These are phyloP conservation scores for Lochmaea crataegi DNA, from an alignment of 2,888 invertebrate genomes.

Conservation along the genomic window DNA sequence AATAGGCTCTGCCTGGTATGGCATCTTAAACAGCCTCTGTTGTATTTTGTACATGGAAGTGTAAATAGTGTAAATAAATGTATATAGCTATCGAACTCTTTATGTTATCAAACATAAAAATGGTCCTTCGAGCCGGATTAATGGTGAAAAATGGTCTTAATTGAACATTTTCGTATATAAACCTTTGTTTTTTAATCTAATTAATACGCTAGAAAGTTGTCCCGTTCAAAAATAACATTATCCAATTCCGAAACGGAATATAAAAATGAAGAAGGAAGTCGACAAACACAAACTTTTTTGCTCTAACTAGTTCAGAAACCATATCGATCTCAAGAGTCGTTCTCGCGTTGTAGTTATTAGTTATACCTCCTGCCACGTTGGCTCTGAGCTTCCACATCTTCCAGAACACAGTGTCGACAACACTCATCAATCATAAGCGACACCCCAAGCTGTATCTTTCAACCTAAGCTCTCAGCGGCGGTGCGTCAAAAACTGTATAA, in stretches of 20 bases:
- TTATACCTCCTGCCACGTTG: conserved; percentile 61
- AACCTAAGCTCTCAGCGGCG: conserved; percentile 43
- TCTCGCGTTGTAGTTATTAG: conserved; percentile 61
- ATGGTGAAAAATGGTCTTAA: too few relatives aligned
- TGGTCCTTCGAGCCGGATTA: too few relatives aligned
- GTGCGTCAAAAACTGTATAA: conserved; percentile 5
- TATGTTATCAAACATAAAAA: too few relatives aligned
- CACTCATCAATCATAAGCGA: conserved; percentile 63
- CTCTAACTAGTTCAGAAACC: conserved; percentile 39
- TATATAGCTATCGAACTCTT: too few relatives aligned
- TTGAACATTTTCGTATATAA: not conserved
- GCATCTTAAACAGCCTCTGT: too few relatives aligned
- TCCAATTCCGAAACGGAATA: not conserved
- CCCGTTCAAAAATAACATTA: not conserved
- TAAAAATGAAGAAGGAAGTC: conserved; percentile 5
- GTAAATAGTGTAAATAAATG: too few relatives aligned
- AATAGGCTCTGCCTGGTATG: too few relatives aligned
- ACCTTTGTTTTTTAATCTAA: not conserved
- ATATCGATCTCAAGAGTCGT: conserved; percentile 54
- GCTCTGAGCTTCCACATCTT: conserved; percentile 62
- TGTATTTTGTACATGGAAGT: too few relatives aligned
- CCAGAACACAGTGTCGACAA: conserved; percentile 64
- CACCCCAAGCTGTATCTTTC: conserved; percentile 55
- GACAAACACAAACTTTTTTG: conserved; percentile 37
- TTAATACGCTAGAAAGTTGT: not conserved